Evolutionary conservation across 2,797 vertebrate species (phyloP), one percentile per base, ranked within the genome.

Genomic region (Muscicapa striata): DNA sequence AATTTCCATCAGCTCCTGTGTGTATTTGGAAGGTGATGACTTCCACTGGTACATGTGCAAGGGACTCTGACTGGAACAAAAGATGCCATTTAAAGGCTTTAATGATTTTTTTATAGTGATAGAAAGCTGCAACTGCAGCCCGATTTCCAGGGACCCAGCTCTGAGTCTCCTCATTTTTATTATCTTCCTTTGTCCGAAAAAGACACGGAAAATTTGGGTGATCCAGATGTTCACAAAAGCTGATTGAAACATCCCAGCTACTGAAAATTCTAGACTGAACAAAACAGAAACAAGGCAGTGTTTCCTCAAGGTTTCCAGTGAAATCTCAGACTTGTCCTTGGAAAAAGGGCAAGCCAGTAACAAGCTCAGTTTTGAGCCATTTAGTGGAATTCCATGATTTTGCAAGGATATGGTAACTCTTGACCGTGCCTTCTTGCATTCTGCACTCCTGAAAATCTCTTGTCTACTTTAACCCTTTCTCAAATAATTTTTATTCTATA

Each of bases 1-100:
- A 94, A 96, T 94, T 96, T 90, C 90, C 93, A 94, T 97, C 95
- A 92, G 78, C 68, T 95, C 83, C 93, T 64, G 48, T 75, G 43
- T 89, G 88, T 62, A 38, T 89, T 89, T 73, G 75, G 67, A 89
- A 91, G 74, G 69, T 5, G 12, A 45, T 11, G 23, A 54, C 75
- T 89, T 91, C 89, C 84, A 57, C 61, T 51, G 83, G 74, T 87
- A 79, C 70, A 21, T 18, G 77, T 79, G 57, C 89, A 68, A 79
- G 57, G 64, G 61, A 54, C 45, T 82, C 77, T 91, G 73, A 38
- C 78, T 90, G 90, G 92, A 85, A 92, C 84, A 94, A 95, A 95
- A 93, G 34, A 87, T 61, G 64, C 41, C 77, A 69, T 88, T 96
- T 93, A 90, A 93, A 72, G 45, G n/a, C 24, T 76, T 82, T 72